Evolutionary conservation across 2,797 vertebrate genomes (phyloP).

Genomic region (Ceyx erithaca): DNA sequence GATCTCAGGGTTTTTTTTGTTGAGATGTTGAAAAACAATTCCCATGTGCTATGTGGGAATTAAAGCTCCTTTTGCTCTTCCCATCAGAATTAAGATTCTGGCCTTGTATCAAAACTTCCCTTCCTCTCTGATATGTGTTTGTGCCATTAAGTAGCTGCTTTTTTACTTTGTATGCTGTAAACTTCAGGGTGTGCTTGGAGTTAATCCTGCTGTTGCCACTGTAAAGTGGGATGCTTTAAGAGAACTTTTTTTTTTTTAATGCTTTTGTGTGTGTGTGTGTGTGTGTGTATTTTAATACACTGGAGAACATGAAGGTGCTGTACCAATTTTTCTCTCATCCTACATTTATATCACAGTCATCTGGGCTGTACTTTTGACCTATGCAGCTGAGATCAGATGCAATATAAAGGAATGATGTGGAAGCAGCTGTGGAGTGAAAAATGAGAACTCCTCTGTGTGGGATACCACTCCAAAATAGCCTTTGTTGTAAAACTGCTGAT

Average conservation of each 20-base stretch:
- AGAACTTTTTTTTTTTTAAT: not conserved
- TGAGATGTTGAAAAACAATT: slow-evolving; percentile 15
- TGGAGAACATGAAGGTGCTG: not conserved
- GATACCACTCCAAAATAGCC: not conserved
- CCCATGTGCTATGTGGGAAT: slow-evolving; percentile 34
- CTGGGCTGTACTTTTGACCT: not conserved
- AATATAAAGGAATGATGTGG: not conserved
- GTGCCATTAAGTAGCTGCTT: not conserved
- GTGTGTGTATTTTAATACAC: not conserved
- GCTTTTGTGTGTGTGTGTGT: not conserved
- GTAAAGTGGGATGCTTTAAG: not conserved
- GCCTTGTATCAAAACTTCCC: not conserved
- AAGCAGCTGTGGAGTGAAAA: slow-evolving; percentile 7
- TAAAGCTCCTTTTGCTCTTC: slow-evolving; percentile 18
- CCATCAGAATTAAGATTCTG: not conserved
- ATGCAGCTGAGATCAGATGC: not conserved
- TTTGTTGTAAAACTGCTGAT: not conserved
- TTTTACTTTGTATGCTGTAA: not conserved
- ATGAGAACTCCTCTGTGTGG: not conserved
- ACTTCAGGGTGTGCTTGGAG: not conserved
- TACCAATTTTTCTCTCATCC: not conserved
- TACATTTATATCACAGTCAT: not conserved
- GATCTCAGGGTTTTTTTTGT: not conserved
- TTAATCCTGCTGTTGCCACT: not conserved
- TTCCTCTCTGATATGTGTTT: not conserved